Base-by-base conservation (phyloP, 2,888 invertebrate genomes). In the Loripinus fragilis region DNA sequence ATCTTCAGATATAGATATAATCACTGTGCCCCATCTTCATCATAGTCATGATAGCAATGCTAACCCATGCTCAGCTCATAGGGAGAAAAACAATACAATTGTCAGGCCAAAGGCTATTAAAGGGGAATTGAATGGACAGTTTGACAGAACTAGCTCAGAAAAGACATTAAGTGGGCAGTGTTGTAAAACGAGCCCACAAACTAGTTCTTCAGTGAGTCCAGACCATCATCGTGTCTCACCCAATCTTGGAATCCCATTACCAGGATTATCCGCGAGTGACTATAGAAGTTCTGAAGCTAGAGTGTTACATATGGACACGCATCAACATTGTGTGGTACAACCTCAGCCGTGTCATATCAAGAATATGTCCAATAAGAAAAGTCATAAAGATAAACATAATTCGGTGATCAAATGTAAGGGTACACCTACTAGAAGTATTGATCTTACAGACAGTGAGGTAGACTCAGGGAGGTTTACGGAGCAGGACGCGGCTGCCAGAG, bases 91-190 rank as follows among this genome's bases (percentile, higher is more conserved):
- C 3, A 33, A 28, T 60, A 23, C 8, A 28, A 73, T 80, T 55
- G 74, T 76, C 2, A 73, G 80, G 20, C 83, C 83, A 15, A 83
- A 83, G 67, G 80, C 81, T 60, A 76, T 83, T 25, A 83, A 83
- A 38, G 38, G 80, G 2, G 83, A 83, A 70, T 68, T 73, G 0
- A 80, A 78, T 30, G 77, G 73, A 28, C 71, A 74, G 45, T 80
- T 66, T 38, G 72, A 78, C 50, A 8, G 45, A 42, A 10, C 5
- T 45, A 28, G 10, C 23, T 60, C 60, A 33, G 60, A 60, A 33
- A 33, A 33, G 7, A 23, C 10, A 5, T 10, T 60, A 30, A 33
- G 33, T 20, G 12, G 60, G 2, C 23, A 41, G 8, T 41, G 23
- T 28, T 33, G 28, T 33, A 30, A 60, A 28, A 17, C 33, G 10